Percentiles rank a stretch among this genome's conserved stretches.
Evolutionary conservation across 2,113 vertebrate species (phyloP).

Genomic region (Pterocles gutturalis): DNA sequence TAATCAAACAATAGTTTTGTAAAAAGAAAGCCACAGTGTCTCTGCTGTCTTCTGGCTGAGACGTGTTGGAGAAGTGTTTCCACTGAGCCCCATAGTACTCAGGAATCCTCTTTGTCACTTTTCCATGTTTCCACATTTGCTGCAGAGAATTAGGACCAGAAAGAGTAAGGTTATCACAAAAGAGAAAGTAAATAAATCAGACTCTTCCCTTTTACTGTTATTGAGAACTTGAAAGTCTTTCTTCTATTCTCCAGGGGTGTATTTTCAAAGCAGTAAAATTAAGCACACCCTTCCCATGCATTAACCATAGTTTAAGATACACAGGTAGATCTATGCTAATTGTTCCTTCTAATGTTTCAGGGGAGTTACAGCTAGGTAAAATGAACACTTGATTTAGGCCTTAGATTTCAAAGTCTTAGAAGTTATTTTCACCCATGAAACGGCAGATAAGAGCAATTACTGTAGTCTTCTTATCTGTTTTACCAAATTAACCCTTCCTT

Average conservation of each 20-base stretch:
- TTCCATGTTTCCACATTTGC: background rate
- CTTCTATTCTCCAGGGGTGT: conserved; percentile 46
- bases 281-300: conserved; percentile 49
- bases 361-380: conserved; percentile 54
- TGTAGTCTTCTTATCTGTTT: conserved; percentile 59
- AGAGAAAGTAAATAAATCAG: conserved; percentile 1
- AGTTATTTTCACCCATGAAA: conserved; percentile 69
- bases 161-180: conserved; percentile 1
- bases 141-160: background rate
- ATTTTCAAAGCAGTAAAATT: conserved; percentile 63
- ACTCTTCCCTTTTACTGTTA: background rate
- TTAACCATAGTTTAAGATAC: conserved; percentile 53
- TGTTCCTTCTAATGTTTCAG: conserved; percentile 55
- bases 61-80: background rate
- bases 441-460: conserved; percentile 70
- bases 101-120: background rate
- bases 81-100: background rate
- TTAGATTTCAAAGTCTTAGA: conserved; percentile 63
- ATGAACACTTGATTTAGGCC: conserved; percentile 59
- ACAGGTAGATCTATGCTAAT: conserved; percentile 58
- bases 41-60: background rate
- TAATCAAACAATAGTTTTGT: background rate
- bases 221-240: conserved; percentile 25
- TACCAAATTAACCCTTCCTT: conserved; percentile 80
- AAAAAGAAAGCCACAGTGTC: background rate